Percentiles rank a stretch among this genome's conserved stretches.
These are phyloP conservation scores for Crotalus horridus DNA, from an alignment of 2,113 vertebrate genomes.

Conservation along the genomic window DNA sequence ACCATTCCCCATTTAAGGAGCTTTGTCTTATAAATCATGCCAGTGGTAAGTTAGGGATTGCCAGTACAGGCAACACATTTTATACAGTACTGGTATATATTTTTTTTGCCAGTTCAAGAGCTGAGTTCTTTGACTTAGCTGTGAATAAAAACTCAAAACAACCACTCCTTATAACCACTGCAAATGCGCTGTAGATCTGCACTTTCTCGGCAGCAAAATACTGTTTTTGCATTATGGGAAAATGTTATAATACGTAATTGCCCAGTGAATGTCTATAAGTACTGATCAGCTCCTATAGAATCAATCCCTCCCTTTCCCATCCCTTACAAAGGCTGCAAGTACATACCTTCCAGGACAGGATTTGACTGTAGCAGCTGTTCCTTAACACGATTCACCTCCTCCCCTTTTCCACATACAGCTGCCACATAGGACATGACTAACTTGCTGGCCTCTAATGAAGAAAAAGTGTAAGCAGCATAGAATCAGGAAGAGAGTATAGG, in stretches of 20 bases:
- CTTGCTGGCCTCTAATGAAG: conserved; percentile 74
- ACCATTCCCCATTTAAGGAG: neutral
- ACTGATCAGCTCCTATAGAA: too few relatives aligned
- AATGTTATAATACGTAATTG: neutral
- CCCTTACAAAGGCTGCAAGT: accelerated
- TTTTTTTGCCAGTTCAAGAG: neutral
- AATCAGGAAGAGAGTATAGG: neutral
- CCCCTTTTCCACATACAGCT: conserved; percentile 72
- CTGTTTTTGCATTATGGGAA: neutral
- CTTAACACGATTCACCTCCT: conserved; percentile 78
- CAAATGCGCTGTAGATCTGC: neutral
- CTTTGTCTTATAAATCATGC: neutral
- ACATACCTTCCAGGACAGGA: conserved; percentile 76
- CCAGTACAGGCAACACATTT: neutral
- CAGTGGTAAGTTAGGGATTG: neutral
- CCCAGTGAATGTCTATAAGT: neutral
- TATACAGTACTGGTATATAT: neutral
- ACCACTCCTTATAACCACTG: neutral
- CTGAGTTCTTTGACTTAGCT: neutral
- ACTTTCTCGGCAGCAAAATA: neutral
- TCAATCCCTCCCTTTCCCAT: neutral
- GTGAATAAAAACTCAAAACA: neutral
- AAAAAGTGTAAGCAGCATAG: conserved; percentile 1
- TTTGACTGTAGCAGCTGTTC: conserved; percentile 80
- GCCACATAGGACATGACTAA: conserved; percentile 81